Conservation (phyloP, 2,797 vertebrate genomes). For the Microctenopoma lineatum region DNA sequence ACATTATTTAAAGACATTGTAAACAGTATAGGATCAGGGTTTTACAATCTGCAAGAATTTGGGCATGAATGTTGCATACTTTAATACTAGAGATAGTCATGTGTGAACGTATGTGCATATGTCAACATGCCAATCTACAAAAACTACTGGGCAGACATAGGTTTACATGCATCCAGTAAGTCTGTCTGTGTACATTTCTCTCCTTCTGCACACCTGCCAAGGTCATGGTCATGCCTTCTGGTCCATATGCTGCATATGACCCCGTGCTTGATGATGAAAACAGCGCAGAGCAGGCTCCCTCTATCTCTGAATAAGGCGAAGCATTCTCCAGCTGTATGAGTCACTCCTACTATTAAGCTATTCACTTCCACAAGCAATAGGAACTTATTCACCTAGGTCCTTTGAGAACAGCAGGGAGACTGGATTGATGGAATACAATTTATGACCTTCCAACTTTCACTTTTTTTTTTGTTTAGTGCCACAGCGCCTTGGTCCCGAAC, state of each 20-base stretch:
- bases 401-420: neutral
- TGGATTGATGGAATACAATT: slow-evolving; percentile 28
- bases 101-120: neutral
- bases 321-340: slow-evolving; percentile 21
- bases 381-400: slow-evolving; percentile 10
- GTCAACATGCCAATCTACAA: neutral
- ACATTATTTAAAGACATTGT: slow-evolving; percentile 29
- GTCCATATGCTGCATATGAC: slow-evolving; percentile 4
- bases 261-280: slow-evolving; percentile 8
- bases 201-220: slow-evolving; percentile 8
- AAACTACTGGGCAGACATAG: neutral
- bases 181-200: neutral
- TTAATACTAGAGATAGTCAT: neutral
- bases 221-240: slow-evolving; percentile 17
- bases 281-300: slow-evolving; percentile 3
- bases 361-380: slow-evolving; percentile 25
- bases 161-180: neutral
- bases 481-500: slow-evolving; percentile 1
- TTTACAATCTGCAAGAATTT: slow-evolving; percentile 7
- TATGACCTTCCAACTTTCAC: neutral
- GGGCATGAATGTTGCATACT: slow-evolving; percentile 29
- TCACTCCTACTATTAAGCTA: slow-evolving; percentile 17
- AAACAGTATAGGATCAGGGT: slow-evolving; percentile 20
- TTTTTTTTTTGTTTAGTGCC: neutral
- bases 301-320: slow-evolving; percentile 16